phyloP scores from a whole-genome alignment of 1,140 invertebrate species.

The Oncopodura yosiiana region DNA sequence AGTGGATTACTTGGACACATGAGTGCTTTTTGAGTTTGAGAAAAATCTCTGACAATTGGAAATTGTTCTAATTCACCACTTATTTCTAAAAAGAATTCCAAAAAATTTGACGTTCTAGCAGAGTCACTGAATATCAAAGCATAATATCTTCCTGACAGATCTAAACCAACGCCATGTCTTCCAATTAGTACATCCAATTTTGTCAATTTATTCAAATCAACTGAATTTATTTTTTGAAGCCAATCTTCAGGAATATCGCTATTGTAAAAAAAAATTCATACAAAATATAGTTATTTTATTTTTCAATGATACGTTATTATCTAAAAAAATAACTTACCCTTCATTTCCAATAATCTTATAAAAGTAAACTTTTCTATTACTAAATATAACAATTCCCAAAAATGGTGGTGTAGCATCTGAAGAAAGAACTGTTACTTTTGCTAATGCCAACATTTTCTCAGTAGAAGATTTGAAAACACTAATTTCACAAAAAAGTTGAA shows the following conservation, averaged over 20 bases:
- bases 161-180: slow-evolving; percentile 30
- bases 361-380: slow-evolving; percentile 29
- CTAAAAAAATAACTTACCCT: slow-evolving; percentile 19
- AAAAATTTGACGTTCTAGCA: slow-evolving; percentile 21
- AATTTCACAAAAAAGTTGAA: slow-evolving; percentile 28
- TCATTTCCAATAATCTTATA: slow-evolving; percentile 28
- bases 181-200: slow-evolving; percentile 33
- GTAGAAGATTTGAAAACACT: slow-evolving; percentile 24
- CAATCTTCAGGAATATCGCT: slow-evolving; percentile 31
- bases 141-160: slow-evolving; percentile 24
- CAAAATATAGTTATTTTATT: background rate
- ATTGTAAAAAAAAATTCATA: slow-evolving; percentile 9
- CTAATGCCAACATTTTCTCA: slow-evolving; percentile 19
- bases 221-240: slow-evolving; percentile 21
- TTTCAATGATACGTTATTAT: background rate
- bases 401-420: background rate
- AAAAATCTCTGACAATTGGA: slow-evolving; percentile 32
- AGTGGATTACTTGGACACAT: slow-evolving; percentile 24
- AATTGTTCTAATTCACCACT: slow-evolving; percentile 19
- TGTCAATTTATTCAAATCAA: slow-evolving; percentile 18
- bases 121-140: slow-evolving; percentile 31
- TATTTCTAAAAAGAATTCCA: slow-evolving; percentile 30
- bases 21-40: slow-evolving; percentile 30
- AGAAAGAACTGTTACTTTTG: slow-evolving; percentile 20
- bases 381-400: slow-evolving; percentile 23